A percentile compares a stretch with the other conserved stretches of the same genome.
These are phyloP conservation scores for Buathra laborator DNA, from an alignment of 2,888 invertebrate genomes.

Conservation along the genomic window DNA sequence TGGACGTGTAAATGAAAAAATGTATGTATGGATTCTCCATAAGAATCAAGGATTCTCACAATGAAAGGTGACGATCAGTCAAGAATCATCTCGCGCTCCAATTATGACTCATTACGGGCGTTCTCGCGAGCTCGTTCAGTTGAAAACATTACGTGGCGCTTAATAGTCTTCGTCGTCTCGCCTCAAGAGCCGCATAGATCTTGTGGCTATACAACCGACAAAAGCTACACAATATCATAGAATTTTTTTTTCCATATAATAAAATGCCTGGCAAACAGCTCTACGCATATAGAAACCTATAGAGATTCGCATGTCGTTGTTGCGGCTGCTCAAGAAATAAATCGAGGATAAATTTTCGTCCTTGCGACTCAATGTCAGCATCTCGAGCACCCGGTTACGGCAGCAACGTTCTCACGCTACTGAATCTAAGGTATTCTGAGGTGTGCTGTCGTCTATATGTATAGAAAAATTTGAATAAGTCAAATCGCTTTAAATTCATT, in stretches of 20 bases:
- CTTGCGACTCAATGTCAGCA: constrained; percentile 81
- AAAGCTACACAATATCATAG: constrained; percentile 17
- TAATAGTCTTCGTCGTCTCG: constrained; percentile 42
- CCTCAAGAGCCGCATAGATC: constrained; percentile 20
- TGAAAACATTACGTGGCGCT: constrained; percentile 64
- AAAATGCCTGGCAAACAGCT: constrained; percentile 43
- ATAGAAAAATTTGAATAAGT: too few species aligned
- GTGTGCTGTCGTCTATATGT: too few species aligned
- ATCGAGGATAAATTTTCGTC: constrained; percentile 74
- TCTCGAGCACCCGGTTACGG: constrained; percentile 71
- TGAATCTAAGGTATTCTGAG: constrained; percentile 48
- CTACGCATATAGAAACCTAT: neutral
- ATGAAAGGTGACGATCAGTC: constrained; percentile 33
- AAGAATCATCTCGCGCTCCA: constrained; percentile 62
- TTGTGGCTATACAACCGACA: constrained; percentile 39
- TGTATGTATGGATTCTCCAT: neutral
- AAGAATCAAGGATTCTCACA: constrained; percentile 33
- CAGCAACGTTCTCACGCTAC: constrained; percentile 80
- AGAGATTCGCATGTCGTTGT: constrained; percentile 32
- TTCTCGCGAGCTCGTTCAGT: too few species aligned
- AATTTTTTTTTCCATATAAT: constrained; percentile 38
- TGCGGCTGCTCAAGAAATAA: constrained; percentile 42
- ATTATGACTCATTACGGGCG: constrained; percentile 67
- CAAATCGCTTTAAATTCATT: too few species aligned
- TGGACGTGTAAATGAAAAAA: too few species aligned